Evolutionary conservation across 2,797 vertebrate genomes (phyloP).

Genomic region (Cynopterus sphinx): DNA sequence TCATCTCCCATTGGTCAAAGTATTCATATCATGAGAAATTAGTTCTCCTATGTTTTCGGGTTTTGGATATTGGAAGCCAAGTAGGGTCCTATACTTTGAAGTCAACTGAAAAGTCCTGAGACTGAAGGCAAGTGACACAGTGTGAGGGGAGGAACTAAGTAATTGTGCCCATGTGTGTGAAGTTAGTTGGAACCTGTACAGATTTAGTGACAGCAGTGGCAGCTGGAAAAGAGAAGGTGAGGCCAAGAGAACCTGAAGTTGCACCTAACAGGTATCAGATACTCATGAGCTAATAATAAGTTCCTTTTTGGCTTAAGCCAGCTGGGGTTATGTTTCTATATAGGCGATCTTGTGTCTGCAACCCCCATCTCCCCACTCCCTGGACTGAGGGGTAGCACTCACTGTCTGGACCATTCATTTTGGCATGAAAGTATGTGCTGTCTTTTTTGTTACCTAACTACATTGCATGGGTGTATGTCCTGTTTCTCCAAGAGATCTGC

Average conservation of each 20-base stretch:
- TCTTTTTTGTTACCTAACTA: not conserved
- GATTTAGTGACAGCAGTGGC: not conserved
- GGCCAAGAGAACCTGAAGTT: not conserved
- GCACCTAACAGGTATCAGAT: not conserved
- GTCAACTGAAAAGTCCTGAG: not conserved
- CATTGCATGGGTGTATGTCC: not conserved
- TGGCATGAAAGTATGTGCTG: not conserved
- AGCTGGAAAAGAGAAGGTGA: not conserved
- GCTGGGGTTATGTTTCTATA: not conserved
- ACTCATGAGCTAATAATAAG: not conserved
- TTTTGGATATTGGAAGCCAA: not conserved
- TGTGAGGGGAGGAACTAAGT: not conserved
- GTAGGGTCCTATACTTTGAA: not conserved
- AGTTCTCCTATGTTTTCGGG: not conserved
- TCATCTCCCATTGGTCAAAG: not conserved
- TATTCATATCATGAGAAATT: not conserved
- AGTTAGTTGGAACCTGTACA: not conserved
- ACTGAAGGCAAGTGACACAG: not conserved
- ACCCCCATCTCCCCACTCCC: not conserved
- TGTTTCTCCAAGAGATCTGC: not conserved
- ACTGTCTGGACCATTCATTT: not conserved
- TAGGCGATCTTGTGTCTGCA: not conserved
- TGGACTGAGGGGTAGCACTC: not conserved
- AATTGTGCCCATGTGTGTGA: no score
- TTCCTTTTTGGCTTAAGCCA: constrained; percentile 6